phyloP scores from a whole-genome alignment of 2,888 invertebrate genomes.

The Heteromyza rotundicornis region DNA sequence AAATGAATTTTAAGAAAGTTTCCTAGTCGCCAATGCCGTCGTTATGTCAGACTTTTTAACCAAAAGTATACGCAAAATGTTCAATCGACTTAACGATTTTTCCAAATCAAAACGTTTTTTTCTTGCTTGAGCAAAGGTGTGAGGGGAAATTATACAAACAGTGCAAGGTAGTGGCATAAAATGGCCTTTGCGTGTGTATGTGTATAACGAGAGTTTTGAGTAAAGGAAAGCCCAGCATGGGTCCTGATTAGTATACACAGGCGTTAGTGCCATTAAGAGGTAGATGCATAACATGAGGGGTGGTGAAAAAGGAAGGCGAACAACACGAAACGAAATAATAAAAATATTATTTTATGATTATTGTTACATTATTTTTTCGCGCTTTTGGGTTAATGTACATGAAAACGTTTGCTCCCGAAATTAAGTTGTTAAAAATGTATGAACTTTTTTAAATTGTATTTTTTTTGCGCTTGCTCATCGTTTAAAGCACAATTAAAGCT shows the following conservation, averaged over 20 bases:
- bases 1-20: conserved; percentile 13
- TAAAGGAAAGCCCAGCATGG: neutral
- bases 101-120: conserved; percentile 7
- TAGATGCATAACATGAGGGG: too few relatives aligned
- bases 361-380: neutral
- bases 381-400: neutral
- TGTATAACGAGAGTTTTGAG: too few relatives aligned
- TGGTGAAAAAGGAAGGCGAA: neutral
- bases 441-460: neutral
- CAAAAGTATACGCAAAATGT: conserved; percentile 15
- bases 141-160: neutral
- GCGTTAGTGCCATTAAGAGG: neutral
- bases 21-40: neutral
- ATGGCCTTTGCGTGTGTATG: neutral
- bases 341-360: neutral
- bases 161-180: neutral
- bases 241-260: neutral
- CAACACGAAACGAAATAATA: neutral
- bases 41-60: neutral
- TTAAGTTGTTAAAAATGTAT: neutral
- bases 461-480: neutral
- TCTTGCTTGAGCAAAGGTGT: neutral
- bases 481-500: too few relatives aligned
- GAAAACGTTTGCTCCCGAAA: neutral
- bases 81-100: conserved; percentile 26